These are phyloP conservation scores for Muntiacus muntjak DNA, from an alignment of 2,113 vertebrate species.

Conservation along the genomic window DNA sequence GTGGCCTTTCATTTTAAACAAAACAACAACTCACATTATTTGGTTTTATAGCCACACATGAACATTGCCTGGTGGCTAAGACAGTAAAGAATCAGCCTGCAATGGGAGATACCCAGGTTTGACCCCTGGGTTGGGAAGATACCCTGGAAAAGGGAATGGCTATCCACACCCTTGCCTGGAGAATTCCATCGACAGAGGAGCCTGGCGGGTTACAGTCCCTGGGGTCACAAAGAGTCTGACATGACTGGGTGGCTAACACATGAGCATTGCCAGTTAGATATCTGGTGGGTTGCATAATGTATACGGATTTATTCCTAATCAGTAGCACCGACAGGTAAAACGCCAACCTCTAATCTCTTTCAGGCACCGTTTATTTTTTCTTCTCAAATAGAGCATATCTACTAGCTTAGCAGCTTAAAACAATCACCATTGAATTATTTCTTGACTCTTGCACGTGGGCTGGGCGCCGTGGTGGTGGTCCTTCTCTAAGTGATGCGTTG, in stretches of 20 bases:
- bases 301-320: background rate
- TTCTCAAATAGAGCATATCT: background rate
- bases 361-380: background rate
- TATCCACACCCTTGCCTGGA: background rate
- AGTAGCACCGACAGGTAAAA: background rate
- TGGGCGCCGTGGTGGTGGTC: background rate
- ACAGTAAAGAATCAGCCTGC: background rate
- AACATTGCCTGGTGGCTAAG: background rate
- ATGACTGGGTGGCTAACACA: background rate
- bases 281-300: background rate
- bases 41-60: background rate
- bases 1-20: background rate
- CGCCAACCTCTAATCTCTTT: background rate
- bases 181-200: background rate
- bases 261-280: background rate
- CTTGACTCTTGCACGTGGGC: background rate
- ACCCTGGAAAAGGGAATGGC: background rate
- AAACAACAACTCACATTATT: background rate
- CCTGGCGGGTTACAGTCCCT: background rate
- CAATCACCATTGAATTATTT: background rate
- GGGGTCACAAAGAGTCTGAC: background rate
- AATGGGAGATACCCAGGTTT: background rate
- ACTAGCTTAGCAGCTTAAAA: background rate
- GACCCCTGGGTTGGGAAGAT: background rate
- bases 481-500: background rate